Evolutionary conservation across 2,797 vertebrate species (phyloP), one percentile per base, ranked within the genome.

Genomic region (Myotis pilosus): DNA sequence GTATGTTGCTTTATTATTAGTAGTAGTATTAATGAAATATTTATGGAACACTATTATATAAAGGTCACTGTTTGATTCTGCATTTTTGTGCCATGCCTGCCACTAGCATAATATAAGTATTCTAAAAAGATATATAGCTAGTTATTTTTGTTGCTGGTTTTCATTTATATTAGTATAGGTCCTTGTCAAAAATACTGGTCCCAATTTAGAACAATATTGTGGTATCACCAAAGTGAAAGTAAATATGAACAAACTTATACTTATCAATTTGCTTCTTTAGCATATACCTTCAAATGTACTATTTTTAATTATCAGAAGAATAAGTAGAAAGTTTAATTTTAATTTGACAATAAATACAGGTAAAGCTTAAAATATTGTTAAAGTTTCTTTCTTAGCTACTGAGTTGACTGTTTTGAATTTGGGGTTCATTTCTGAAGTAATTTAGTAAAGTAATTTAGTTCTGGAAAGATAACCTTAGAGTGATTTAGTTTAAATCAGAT

Each of bases 1-100:
- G 69, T 94, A 94, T 86, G 92, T 92, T 94, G 25, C 57, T 96
- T 23, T 28, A 74, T 83, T 41, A 62, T 68, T n/a, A 55, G 10
- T 84, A 89, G 86, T 62, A 79, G 87, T 79, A 79, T 38, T 94
- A 79, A 68, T 88, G 19, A 82, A 74, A 60, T 36, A 16, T 81
- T 87, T 89, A 62, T 92, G 41, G 25, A 57, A 84, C 9, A 55
- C 20, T 83, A 13, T 92, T 87, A 25, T 91, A 76, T 87, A 16
- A 23, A 81, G 8, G 80, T 47, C 75, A 25, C 30, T 69, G 10
- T 87, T 94, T 83, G 16, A 81, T 85, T 92, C 9, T 80, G 8
- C 25, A 53, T 80, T 66, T 25, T 89, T 68, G 8, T 84, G 28
- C 84, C 36, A 53, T 76, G 22, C 10, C 38, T 83, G 10, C 49